These are phyloP conservation scores for Ceyx margarethae DNA, from an alignment of 2,113 vertebrate species.

Conservation along the genomic window DNA sequence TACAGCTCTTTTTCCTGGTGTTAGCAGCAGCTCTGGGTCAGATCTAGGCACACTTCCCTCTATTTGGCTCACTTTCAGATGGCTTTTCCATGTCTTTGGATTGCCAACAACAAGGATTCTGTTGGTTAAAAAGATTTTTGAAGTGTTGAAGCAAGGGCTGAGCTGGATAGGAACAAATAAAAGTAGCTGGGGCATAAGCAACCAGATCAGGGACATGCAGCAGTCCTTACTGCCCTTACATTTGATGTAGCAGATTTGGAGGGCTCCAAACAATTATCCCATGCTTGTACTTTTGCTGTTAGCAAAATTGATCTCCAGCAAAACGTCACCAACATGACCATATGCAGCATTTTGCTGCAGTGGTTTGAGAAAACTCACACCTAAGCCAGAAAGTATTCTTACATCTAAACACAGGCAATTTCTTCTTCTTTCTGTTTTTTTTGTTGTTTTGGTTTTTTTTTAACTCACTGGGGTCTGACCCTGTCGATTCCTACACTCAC, in stretches of 20 bases:
- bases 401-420: accelerated
- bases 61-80: background rate
- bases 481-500: background rate
- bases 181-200: background rate
- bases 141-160: background rate
- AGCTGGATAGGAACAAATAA: background rate
- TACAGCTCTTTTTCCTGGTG: background rate
- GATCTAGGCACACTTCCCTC: background rate
- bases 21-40: background rate
- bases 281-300: background rate
- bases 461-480: too few relatives aligned
- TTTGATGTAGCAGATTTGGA: background rate
- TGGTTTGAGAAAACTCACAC: background rate
- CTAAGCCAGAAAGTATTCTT: background rate
- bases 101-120: background rate
- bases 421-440: background rate
- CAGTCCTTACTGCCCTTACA: background rate
- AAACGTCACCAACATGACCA: background rate
- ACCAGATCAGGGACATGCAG: accelerated
- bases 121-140: background rate
- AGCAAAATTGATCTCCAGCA: background rate
- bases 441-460: too few relatives aligned
- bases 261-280: background rate
- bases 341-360: background rate
- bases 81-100: background rate